Conservation (phyloP, 2,888 invertebrate species). For the Ligdia adustata region DNA sequence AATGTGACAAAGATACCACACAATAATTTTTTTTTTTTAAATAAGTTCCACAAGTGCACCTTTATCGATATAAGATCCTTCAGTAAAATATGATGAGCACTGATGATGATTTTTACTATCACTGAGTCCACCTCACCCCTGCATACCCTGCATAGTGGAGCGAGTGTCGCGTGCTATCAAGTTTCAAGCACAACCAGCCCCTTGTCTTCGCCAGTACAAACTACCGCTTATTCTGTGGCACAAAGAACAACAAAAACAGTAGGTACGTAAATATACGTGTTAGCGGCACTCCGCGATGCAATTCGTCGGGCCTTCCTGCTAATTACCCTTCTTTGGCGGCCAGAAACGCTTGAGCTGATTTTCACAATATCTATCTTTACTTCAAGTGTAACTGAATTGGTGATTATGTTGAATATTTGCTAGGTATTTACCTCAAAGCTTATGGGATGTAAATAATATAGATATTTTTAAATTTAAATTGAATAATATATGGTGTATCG, state of each 20-base stretch:
- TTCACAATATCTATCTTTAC: too few relatives aligned
- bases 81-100: neutral
- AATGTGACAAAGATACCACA: too few relatives aligned
- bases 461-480: too few relatives aligned
- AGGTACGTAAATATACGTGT: slow-evolving; percentile 52
- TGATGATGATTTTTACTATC: neutral
- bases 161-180: slow-evolving; percentile 76
- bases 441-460: too few relatives aligned
- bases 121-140: slow-evolving; percentile 27
- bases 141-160: slow-evolving; percentile 50
- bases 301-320: slow-evolving; percentile 63
- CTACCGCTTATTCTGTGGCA: too few relatives aligned
- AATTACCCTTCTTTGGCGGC: slow-evolving; percentile 59
- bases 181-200: slow-evolving; percentile 62
- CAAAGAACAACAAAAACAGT: slow-evolving; percentile 63
- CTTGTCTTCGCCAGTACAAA: too few relatives aligned
- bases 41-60: too few relatives aligned
- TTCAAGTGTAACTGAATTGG: slow-evolving; percentile 3
- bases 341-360: slow-evolving; percentile 32
- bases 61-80: too few relatives aligned
- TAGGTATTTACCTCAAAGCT: neutral
- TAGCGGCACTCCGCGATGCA: slow-evolving; percentile 76
- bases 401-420: neutral
- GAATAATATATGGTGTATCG: too few relatives aligned
- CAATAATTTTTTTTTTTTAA: neutral